A percentile compares a stretch with the other conserved stretches of the same genome.
Conservation (phyloP, 2,888 invertebrate genomes). For the Psylliodes chrysocephalus region DNA sequence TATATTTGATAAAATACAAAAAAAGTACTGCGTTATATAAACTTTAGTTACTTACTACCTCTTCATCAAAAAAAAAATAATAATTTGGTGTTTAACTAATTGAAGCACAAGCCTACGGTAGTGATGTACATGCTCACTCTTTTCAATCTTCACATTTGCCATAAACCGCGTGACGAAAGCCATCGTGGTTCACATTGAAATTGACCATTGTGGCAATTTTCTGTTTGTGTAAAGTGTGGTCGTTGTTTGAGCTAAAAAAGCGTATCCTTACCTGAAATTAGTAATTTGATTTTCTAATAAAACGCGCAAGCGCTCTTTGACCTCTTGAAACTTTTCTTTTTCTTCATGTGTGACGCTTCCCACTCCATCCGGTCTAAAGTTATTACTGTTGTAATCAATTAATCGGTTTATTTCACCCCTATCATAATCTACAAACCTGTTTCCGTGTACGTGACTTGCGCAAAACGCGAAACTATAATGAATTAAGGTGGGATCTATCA, state of each 20-base stretch:
- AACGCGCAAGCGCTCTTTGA: constrained; percentile 93
- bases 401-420: constrained; percentile 59
- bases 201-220: constrained; percentile 33
- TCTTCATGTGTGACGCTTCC: constrained; percentile 98
- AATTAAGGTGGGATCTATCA: constrained; percentile 98
- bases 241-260: constrained; percentile 12
- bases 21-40: no score
- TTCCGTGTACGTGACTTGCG: constrained; percentile 99
- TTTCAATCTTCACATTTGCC: constrained; percentile 18
- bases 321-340: constrained; percentile 96
- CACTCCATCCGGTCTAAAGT: constrained; percentile 93
- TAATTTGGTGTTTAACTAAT: neutral
- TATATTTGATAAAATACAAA: no score
- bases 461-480: constrained; percentile 99
- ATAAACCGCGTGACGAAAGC: constrained; percentile 29
- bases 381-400: constrained; percentile 64
- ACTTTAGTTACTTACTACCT: neutral
- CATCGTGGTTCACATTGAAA: constrained; percentile 2
- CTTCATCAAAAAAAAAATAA: neutral
- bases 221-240: constrained; percentile 28
- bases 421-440: constrained; percentile 76
- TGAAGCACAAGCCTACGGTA: constrained; percentile 2
- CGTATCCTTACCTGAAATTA: constrained; percentile 83
- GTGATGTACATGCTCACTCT: constrained; percentile 3
- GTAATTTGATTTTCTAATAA: constrained; percentile 98